Conservation (phyloP, 2,797 vertebrate species). For the Australoheros facetus region DNA sequence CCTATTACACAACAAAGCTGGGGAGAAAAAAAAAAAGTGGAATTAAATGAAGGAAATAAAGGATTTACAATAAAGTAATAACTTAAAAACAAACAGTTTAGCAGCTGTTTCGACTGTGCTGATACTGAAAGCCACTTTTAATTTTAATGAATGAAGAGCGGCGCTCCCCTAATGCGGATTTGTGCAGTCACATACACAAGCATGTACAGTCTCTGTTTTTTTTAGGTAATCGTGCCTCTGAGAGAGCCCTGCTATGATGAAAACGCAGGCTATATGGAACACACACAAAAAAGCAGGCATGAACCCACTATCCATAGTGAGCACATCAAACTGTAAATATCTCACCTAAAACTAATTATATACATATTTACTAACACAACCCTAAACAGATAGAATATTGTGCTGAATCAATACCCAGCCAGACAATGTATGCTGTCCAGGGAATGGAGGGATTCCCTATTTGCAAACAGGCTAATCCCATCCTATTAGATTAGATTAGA, state of each 20-base stretch:
- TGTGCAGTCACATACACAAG: neutral
- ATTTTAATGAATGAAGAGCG: neutral
- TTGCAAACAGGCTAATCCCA: slow-evolving; percentile 74
- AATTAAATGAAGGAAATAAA: neutral
- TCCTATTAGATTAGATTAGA: slow-evolving; percentile 72
- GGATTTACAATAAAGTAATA: neutral
- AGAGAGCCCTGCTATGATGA: neutral
- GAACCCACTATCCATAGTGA: neutral
- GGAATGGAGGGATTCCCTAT: slow-evolving; percentile 49
- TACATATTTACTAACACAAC: neutral
- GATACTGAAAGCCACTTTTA: neutral
- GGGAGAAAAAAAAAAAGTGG: neutral
- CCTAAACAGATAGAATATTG: neutral
- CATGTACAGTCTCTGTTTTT: neutral
- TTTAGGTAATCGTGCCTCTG: neutral
- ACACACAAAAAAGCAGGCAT: neutral
- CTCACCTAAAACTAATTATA: neutral
- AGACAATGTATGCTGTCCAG: slow-evolving; percentile 25
- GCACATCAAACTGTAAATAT: slow-evolving; percentile 1
- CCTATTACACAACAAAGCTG: neutral
- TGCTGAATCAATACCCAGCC: slow-evolving; percentile 21
- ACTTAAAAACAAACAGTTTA: neutral
- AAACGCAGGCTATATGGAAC: neutral
- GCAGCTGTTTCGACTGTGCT: neutral
- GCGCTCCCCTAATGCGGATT: neutral